These are phyloP conservation scores for Somateria mollissima DNA, from an alignment of 2,797 vertebrate species.

Conservation along the genomic window DNA sequence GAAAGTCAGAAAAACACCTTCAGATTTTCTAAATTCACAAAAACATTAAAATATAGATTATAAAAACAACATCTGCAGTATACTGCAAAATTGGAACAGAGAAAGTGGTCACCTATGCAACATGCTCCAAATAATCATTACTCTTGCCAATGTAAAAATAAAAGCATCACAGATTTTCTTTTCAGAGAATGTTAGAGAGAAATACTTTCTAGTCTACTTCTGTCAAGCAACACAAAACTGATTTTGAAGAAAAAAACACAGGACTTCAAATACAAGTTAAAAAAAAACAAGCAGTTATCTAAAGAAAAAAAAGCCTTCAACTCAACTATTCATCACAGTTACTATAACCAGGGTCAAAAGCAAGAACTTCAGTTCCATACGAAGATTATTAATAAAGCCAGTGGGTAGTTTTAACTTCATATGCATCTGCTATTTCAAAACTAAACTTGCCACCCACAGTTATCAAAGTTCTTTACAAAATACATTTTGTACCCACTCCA, in stretches of 20 bases:
- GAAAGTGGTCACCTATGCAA: background rate
- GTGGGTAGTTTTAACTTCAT: constrained; percentile 61
- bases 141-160: background rate
- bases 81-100: background rate
- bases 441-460: constrained; percentile 30
- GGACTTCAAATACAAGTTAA: background rate
- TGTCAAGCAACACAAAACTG: background rate
- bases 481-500: constrained; percentile 21
- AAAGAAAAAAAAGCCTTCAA: background rate
- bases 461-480: constrained; percentile 64
- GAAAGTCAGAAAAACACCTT: background rate
- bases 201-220: background rate
- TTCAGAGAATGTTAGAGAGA: background rate
- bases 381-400: constrained; percentile 59
- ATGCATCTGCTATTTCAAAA: background rate
- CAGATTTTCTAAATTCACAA: background rate
- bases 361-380: constrained; percentile 40
- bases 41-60: background rate
- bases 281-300: background rate
- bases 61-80: background rate
- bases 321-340: constrained; percentile 35
- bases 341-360: background rate
- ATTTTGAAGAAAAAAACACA: background rate
- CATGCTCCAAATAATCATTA: background rate
- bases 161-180: background rate